Percentiles rank a stretch among this genome's conserved stretches.
Evolutionary conservation across 2,888 invertebrate genomes (phyloP).

Genomic region (Cryptocephalus moraei): DNA sequence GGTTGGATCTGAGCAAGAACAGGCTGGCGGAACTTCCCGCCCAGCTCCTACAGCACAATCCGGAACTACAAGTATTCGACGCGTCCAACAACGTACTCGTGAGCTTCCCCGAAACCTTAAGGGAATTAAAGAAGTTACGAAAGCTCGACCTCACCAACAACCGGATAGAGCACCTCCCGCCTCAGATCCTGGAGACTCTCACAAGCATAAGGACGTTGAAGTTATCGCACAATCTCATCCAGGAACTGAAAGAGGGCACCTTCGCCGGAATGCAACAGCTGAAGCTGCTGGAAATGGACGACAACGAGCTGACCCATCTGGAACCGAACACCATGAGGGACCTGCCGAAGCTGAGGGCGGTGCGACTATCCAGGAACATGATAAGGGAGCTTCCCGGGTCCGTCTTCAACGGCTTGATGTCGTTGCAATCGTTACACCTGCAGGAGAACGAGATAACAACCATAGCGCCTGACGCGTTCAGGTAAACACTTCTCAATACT

Average conservation of each 20-base stretch:
- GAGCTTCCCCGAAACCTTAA: conserved; percentile 60
- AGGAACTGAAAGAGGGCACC: conserved; percentile 57
- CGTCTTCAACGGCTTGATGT: conserved; percentile 66
- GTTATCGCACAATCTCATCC: conserved; percentile 64
- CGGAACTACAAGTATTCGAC: conserved; percentile 62
- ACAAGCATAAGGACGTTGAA: conserved; percentile 60
- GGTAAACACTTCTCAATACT: too few relatives aligned
- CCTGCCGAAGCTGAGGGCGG: conserved; percentile 52
- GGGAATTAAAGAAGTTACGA: conserved; percentile 56
- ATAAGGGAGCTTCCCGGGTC: conserved; percentile 65
- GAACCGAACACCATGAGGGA: conserved; percentile 62
- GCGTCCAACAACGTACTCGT: conserved; percentile 68
- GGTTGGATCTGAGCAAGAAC: conserved; percentile 66
- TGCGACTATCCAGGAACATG: conserved; percentile 57
- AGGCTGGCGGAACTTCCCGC: conserved; percentile 58
- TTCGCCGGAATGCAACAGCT: conserved; percentile 62
- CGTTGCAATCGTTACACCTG: conserved; percentile 62
- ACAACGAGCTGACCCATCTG: conserved; percentile 66
- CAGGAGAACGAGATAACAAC: conserved; percentile 70
- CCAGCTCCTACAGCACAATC: conserved; percentile 49
- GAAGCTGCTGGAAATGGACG: conserved; percentile 66
- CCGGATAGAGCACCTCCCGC: conserved; percentile 57
- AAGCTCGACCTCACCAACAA: conserved; percentile 71
- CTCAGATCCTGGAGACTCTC: conserved; percentile 59
- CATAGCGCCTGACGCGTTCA: conserved; percentile 65